These are phyloP conservation scores for Pristiophorus japonicus DNA, from an alignment of 2,113 vertebrate species.

Conservation along the genomic window DNA sequence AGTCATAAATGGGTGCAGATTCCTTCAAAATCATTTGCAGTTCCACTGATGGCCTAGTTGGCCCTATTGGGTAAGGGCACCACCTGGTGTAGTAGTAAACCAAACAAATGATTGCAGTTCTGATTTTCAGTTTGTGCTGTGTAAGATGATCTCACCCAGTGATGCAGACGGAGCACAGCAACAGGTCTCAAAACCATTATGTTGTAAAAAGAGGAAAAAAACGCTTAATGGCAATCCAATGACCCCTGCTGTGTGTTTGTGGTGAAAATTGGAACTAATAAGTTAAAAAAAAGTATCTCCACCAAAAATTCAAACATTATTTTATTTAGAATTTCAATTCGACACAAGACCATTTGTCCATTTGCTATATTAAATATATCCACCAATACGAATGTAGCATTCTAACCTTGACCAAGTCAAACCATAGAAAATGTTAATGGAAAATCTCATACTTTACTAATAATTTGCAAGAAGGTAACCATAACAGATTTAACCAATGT, in stretches of 20 bases:
- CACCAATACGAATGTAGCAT: slow-evolving; percentile 59
- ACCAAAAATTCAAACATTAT: background rate
- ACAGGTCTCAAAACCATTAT: background rate
- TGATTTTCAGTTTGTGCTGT: background rate
- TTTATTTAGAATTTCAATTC: slow-evolving; percentile 38
- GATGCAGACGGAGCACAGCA: background rate
- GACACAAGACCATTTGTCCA: slow-evolving; percentile 54
- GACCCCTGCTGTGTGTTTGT: background rate
- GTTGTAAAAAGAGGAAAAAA: background rate
- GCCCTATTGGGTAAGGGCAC: background rate
- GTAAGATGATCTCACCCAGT: background rate
- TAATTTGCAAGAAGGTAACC: slow-evolving; percentile 62
- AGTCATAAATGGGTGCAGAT: background rate
- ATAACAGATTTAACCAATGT: background rate
- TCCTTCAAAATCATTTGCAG: background rate
- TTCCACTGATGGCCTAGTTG: background rate
- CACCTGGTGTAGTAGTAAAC: background rate
- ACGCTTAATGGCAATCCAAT: background rate
- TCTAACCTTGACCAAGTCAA: slow-evolving; percentile 61
- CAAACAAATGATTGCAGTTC: background rate
- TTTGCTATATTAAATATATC: slow-evolving; percentile 68
- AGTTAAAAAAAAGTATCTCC: background rate
- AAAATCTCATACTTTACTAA: slow-evolving; percentile 66
- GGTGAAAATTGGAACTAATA: background rate
- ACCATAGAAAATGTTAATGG: slow-evolving; percentile 60